phyloP scores from a whole-genome alignment of 2,113 vertebrate genomes.

The Carlito syrichta region DNA sequence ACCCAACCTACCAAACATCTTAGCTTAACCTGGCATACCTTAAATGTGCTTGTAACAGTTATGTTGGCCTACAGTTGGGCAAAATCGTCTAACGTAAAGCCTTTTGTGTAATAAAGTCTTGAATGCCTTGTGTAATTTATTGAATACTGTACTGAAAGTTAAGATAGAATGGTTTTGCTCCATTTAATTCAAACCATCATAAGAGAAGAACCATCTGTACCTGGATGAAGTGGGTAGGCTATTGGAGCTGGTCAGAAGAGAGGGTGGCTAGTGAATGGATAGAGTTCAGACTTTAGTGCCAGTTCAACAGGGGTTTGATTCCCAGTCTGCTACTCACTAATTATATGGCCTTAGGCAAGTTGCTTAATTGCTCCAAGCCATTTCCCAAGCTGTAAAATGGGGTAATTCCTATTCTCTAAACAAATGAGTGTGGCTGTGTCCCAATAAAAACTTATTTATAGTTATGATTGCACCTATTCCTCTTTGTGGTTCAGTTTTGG shows the following conservation, averaged over 20 bases:
- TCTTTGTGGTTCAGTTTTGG: background rate
- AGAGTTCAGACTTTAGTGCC: background rate
- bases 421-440: background rate
- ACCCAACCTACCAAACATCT: background rate
- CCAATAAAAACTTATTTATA: constrained; percentile 5
- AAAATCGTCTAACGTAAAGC: background rate
- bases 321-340: background rate
- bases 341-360: background rate
- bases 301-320: background rate
- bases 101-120: background rate
- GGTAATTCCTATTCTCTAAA: background rate
- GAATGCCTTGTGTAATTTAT: background rate
- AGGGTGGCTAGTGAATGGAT: background rate
- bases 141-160: background rate
- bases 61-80: background rate
- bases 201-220: background rate
- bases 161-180: background rate
- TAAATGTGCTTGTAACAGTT: background rate
- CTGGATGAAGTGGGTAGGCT: background rate
- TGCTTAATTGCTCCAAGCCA: background rate
- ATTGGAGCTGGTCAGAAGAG: background rate
- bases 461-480: background rate
- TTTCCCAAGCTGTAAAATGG: background rate
- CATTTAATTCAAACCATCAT: background rate
- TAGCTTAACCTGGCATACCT: background rate